phyloP scores from a whole-genome alignment of 2,888 invertebrate species.

The Cataglyphis livida region DNA sequence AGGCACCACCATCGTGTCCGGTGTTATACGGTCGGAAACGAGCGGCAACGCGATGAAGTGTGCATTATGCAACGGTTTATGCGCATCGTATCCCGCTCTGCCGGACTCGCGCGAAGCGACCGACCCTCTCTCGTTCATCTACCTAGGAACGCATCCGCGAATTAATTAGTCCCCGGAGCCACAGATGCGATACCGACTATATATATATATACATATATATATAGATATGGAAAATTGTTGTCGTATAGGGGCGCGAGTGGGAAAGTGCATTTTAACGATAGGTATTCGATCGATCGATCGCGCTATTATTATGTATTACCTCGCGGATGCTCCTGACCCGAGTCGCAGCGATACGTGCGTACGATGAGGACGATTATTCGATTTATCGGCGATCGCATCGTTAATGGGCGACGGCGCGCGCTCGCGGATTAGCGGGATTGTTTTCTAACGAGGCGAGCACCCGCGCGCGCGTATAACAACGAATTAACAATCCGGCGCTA shows the following conservation, averaged over 20 bases:
- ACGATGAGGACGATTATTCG: constrained; percentile 23
- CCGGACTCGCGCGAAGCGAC: neutral
- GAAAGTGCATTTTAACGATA: constrained; percentile 25
- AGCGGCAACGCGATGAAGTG: constrained; percentile 62
- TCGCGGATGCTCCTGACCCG: constrained; percentile 10
- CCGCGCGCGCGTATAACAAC: constrained; percentile 29
- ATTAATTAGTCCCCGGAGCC: constrained; percentile 37
- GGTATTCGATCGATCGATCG: constrained; percentile 40
- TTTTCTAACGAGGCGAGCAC: constrained; percentile 48
- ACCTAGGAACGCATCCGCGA: constrained; percentile 41
- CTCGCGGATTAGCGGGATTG: constrained; percentile 46
- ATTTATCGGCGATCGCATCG: constrained; percentile 40
- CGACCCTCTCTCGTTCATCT: neutral
- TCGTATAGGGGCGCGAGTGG: neutral
- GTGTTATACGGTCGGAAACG: constrained; percentile 31
- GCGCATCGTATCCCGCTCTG: constrained; percentile 48
- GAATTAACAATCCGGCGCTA: constrained; percentile 45
- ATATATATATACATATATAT: neutral
- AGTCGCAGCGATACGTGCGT: constrained; percentile 1
- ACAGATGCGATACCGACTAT: neutral
- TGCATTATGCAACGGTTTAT: constrained; percentile 71
- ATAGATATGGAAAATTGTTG: constrained; percentile 30
- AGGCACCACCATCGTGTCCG: constrained; percentile 18
- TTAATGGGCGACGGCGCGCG: constrained; percentile 12
- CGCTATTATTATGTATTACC: constrained; percentile 38